Evolutionary conservation across 2,113 vertebrate genomes (phyloP), one percentile per base, ranked within the genome.

Genomic region (Blennius ocellaris): DNA sequence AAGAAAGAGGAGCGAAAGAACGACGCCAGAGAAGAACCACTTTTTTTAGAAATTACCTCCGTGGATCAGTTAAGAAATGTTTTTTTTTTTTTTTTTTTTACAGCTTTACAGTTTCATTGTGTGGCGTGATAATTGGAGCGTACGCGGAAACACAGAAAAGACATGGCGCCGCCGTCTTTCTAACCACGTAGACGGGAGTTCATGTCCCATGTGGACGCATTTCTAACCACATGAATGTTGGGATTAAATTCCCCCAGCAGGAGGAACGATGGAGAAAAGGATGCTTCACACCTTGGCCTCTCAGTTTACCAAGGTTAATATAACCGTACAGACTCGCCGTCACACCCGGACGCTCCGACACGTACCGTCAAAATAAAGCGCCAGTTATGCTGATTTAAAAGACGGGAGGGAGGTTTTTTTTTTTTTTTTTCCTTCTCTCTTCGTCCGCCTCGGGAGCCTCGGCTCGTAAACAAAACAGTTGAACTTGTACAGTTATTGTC

Each of bases 401-500:
- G n/a, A n/a, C n/a, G n/a, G n/a, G n/a, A n/a, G n/a, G n/a, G n/a
- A n/a, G n/a, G n/a, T n/a, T n/a, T n/a, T n/a, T n/a, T n/a, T n/a
- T n/a, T n/a, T n/a, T n/a, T n/a, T n/a, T n/a, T n/a, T n/a, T n/a
- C n/a, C n/a, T n/a, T n/a, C 21, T 30, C 21, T 30, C 21, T 2
- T 2, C 21, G 21, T 30, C 56, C 73, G 81, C 73, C 76, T 72
- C 30, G 1, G 61, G 80, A n/a, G 73, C 73, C 52, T 64, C 8
- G 3, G 21, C 21, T 30, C 21, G 69, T 73, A 78, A 87, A 80
- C 75, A 86, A 76, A 78, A n/a, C 70, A 69, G 53, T 80, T 87
- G 62, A 65, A 80, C 70, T 72, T 72, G 17, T 62, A 72, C 76
- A 47, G 41, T 90, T 79, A 89, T 91, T 82, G 57, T 71, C 64